phyloP scores from a whole-genome alignment of 2,888 invertebrate genomes.

The Cephalotes varians region DNA sequence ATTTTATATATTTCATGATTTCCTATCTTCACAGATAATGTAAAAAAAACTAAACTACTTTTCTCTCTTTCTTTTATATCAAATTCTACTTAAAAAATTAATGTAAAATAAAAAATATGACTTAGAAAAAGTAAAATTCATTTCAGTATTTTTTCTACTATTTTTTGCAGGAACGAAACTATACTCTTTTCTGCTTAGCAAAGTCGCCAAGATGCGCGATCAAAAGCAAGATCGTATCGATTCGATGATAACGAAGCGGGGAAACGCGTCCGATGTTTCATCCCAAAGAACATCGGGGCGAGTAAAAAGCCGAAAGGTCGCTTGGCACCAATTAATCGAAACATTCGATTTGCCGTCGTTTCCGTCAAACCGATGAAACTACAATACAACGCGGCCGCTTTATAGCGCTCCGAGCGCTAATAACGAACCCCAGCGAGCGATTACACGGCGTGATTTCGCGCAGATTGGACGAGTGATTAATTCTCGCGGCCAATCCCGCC shows the following conservation, averaged over 20 bases:
- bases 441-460: slow-evolving; percentile 77
- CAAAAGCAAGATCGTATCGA: background rate
- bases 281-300: background rate
- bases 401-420: slow-evolving; percentile 63
- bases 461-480: slow-evolving; percentile 78
- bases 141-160: background rate
- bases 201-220: background rate
- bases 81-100: background rate
- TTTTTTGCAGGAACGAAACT: background rate
- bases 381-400: slow-evolving; percentile 41
- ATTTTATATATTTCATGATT: background rate
- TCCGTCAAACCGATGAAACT: slow-evolving; percentile 27
- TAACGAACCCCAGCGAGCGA: slow-evolving; percentile 72
- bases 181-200: background rate
- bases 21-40: background rate
- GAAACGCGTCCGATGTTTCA: slow-evolving; percentile 6
- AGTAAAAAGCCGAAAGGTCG: slow-evolving; percentile 37
- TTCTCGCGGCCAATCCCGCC: slow-evolving; percentile 75
- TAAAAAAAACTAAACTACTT: background rate
- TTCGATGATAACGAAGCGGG: background rate
- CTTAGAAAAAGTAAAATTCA: background rate
- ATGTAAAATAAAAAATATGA: background rate
- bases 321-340: slow-evolving; percentile 48
- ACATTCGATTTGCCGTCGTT: slow-evolving; percentile 52
- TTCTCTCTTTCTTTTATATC: background rate